These are phyloP conservation scores for Phrynocephalus vlangalii DNA, from an alignment of 2,797 vertebrate species.

Conservation along the genomic window DNA sequence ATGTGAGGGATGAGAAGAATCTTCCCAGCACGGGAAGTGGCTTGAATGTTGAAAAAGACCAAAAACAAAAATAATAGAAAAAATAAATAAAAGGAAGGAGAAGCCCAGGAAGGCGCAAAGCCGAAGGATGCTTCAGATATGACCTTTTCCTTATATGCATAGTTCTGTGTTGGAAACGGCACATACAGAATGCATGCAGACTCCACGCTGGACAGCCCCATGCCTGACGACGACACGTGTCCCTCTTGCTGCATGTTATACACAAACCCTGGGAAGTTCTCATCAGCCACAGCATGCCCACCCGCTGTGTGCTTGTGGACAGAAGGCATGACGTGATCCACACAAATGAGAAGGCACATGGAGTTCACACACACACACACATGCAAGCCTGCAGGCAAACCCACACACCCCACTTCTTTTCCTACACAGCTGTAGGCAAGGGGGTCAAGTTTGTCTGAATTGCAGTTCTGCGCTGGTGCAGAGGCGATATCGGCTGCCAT, in stretches of 20 bases:
- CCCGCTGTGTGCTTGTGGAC: neutral
- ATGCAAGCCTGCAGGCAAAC: neutral
- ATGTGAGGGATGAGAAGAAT: conserved; percentile 91
- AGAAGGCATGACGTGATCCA: neutral
- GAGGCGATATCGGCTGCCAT: conserved; percentile 52
- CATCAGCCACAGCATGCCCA: neutral
- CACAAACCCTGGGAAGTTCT: neutral
- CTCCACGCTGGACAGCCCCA: neutral
- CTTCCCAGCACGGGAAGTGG: conserved; percentile 87
- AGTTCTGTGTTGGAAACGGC: neutral
- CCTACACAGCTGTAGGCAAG: neutral
- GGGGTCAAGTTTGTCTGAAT: neutral
- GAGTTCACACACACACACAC: neutral
- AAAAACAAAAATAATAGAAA: neutral
- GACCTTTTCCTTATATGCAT: neutral
- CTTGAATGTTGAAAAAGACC: conserved; percentile 5
- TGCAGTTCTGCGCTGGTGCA: conserved; percentile 47
- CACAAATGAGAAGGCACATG: neutral
- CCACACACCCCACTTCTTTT: neutral
- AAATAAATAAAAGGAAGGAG: conserved; percentile 10
- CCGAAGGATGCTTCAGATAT: neutral
- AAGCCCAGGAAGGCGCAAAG: conserved; percentile 22
- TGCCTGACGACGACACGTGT: neutral
- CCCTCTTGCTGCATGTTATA: neutral
- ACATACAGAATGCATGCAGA: neutral